Base-by-base conservation (phyloP, 92 coral and sea anemone species). In the Epizoanthus fatuus region DNA sequence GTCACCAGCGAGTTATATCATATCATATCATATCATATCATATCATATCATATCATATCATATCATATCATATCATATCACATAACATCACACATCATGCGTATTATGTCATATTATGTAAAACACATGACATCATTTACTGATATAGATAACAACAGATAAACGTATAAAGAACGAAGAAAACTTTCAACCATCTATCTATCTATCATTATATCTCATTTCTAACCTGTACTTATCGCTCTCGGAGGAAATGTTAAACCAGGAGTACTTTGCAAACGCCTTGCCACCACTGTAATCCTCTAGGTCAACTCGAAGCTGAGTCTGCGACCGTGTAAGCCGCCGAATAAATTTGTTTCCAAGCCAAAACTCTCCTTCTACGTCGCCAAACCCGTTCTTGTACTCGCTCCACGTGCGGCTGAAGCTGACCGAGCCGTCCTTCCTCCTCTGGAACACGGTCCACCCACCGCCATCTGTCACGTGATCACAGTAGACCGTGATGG, bases 371-470 rank as follows among this genome's bases (percentile, higher is more conserved):
- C 81, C 76, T 4, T 13, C 16, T 12, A 63, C 4, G 7, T 80
- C 40, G 10, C 94, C 94, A 55, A 91, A 91, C 12, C 94, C 94
- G 44, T 17, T 55, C 71, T 91, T 91, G 72, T 91, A 91, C 12
- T 91, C 91, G 74, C 86, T 3, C 94, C 94, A 91, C 16, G 65
- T 58, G 14, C 94, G 83, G 19, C 75, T 56, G 85, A 91, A 91
- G 51, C 72, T 83, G 3, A 81, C 83, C 4, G 88, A 81, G 71
- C 91, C 94, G 68, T 91, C 86, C 39, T 10, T 4, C 32, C 89
- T 71, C 7, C 75, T 57, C 17, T 85, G 89, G 39, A 85, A 35
- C 52, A 85, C 89, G 11, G 44, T 51, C 89, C 89, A 85, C 4
- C 89, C 89, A 12, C 89, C 89, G 29, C 64, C 86, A 32, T 78